Evolutionary conservation across 2,113 vertebrate species (phyloP), one percentile per base, ranked within the genome.

Genomic region (Stigmatopora nigra): DNA sequence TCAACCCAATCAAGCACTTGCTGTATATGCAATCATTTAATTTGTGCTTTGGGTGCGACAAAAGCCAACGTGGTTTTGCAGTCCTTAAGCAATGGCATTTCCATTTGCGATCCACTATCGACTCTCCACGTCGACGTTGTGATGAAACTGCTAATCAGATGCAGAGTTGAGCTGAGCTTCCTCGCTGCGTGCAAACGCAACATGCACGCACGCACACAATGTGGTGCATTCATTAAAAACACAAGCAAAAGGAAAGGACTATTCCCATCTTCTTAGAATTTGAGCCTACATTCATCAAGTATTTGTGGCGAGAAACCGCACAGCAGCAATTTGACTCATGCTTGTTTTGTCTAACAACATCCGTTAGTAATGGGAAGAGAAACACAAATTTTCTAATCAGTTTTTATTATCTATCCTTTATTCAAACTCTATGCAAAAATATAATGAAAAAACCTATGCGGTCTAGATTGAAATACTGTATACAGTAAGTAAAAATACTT

Each of bases 11-110:
- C 38, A 41, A 41, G 9, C 38, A 41, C 38, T 16, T 64, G 67
- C 51, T 75, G 78, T 61, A 71, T 80, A 41, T 62, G 2, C 61
- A 7, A 15, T 6, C 59, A 61, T 77, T 17, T 60, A 60, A 81
- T 79, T 47, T 64, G 67, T 70, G 78, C 17, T 64, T 61, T 81
- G 83, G 82, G 86, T 83, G 83, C 79, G 69, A 81, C 73, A 76
- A 74, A 80, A 80, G 60, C 75, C 25, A 45, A 56, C 25, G 22
- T 16, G 45, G 66, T 74, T 61, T 35, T 17, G 63, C 64, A 72
- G 49, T 73, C 70, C 47, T 67, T 66, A 49, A 76, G 65, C 72
- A 76, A 65, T 79, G 77, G 72, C 75, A 73, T 75, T 87, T 70
- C 44, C 56, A 77, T 70, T 79, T 68, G 67, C 67, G 25, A 51